Percentiles rank a stretch among this genome's conserved stretches.
phyloP scores from a whole-genome alignment of 2,888 invertebrate species.

The Catocala nupta region DNA sequence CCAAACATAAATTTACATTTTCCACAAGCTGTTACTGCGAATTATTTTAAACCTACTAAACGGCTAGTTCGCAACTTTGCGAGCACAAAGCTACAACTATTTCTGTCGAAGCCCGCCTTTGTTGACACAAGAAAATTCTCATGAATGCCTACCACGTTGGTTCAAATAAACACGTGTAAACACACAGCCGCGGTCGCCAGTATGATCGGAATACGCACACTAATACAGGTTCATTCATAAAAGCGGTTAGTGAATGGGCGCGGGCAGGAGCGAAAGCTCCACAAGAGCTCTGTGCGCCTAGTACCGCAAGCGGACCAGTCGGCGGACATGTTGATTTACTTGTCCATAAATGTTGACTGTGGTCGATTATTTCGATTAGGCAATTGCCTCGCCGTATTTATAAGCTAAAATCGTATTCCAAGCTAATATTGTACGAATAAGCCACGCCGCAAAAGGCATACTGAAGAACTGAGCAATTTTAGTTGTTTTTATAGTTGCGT shows the following conservation, averaged over 20 bases:
- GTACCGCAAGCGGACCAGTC: conserved; percentile 74
- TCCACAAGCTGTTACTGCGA: conserved; percentile 3
- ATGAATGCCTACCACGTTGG: conserved; percentile 83
- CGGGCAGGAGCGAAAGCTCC: conserved; percentile 71
- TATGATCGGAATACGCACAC: conserved; percentile 65
- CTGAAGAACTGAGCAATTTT: no score
- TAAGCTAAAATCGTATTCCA: no score
- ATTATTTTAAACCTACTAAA: conserved; percentile 45
- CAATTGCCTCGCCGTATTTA: no score
- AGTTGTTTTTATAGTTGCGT: no score
- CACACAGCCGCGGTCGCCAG: conserved; percentile 57
- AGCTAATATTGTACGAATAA: no score
- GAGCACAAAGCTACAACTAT: conserved; percentile 80
- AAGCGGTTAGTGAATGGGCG: conserved; percentile 69
- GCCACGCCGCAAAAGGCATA: no score
- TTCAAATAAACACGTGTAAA: conserved; percentile 81
- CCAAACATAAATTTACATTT: neutral
- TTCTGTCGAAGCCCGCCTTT: conserved; percentile 77
- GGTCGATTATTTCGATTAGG: no score
- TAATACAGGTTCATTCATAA: conserved; percentile 68
- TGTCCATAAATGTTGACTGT: conserved; percentile 53
- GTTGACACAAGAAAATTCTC: conserved; percentile 86
- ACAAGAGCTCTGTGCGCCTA: conserved; percentile 72
- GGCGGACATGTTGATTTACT: conserved; percentile 80
- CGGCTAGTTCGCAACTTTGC: conserved; percentile 69